phyloP scores from a whole-genome alignment of 2,113 vertebrate species.

The Labeo catla region DNA sequence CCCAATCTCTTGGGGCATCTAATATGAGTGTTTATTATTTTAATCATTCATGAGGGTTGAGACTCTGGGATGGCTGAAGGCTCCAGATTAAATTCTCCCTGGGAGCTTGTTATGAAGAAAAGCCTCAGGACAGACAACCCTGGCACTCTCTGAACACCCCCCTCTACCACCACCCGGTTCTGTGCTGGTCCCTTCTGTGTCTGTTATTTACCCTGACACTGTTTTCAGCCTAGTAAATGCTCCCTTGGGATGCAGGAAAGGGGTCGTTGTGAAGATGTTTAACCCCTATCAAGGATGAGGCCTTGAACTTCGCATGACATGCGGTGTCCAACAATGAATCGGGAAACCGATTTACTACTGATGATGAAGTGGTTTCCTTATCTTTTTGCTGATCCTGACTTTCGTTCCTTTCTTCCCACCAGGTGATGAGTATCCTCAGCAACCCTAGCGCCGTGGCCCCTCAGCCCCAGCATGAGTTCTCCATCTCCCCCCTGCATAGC shows the following conservation, averaged over 20 bases:
- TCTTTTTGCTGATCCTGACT: constrained; percentile 3
- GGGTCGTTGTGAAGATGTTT: constrained; percentile 39
- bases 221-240: constrained; percentile 46
- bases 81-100: constrained; percentile 57
- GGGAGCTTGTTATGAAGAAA: constrained; percentile 55
- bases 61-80: constrained; percentile 53
- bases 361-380: neutral
- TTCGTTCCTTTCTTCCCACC: constrained; percentile 46
- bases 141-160: constrained; percentile 35
- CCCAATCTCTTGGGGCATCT: constrained; percentile 43
- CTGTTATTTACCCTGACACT: constrained; percentile 45
- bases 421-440: constrained; percentile 97
- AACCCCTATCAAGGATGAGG: constrained; percentile 34
- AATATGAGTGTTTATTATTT: constrained; percentile 59
- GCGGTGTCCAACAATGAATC: constrained; percentile 25
- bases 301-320: constrained; percentile 31
- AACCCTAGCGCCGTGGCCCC: constrained; percentile 86
- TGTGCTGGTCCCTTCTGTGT: constrained; percentile 26
- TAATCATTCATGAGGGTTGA: constrained; percentile 61
- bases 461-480: constrained; percentile 92
- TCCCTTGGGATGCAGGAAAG: constrained; percentile 48
- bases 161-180: neutral
- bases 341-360: neutral
- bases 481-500: constrained; percentile 91
- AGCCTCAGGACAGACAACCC: constrained; percentile 49